Evolutionary conservation across 2,797 vertebrate species (phyloP).

Genomic region (Myotis daubentonii): DNA sequence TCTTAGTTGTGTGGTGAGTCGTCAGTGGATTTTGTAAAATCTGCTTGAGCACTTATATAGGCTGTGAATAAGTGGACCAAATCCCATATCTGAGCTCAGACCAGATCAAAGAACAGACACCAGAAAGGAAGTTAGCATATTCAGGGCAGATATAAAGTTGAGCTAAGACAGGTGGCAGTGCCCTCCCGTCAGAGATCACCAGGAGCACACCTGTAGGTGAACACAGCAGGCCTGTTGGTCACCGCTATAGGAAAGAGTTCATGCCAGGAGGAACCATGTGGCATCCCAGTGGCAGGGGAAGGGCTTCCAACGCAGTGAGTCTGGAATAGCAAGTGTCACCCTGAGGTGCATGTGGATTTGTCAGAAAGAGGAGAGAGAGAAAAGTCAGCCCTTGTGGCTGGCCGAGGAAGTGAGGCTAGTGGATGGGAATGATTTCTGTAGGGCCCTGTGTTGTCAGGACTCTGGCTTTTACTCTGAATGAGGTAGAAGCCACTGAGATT

Average conservation of each 20-base stretch:
- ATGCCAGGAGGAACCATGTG: fast-evolving
- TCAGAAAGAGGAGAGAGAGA: not conserved
- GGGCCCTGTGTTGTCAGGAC: not conserved
- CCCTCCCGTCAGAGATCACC: not conserved
- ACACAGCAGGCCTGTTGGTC: not conserved
- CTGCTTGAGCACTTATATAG: not conserved
- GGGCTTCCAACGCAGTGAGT: not conserved
- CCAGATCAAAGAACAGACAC: not conserved
- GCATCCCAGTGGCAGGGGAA: not conserved
- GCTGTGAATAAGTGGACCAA: not conserved
- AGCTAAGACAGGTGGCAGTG: not conserved
- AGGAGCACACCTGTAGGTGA: not conserved
- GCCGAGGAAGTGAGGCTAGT: not conserved
- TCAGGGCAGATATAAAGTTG: not conserved
- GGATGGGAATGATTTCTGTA: not conserved
- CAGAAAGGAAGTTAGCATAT: not conserved
- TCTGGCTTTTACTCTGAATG: not conserved
- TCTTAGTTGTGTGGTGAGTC: not conserved
- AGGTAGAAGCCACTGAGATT: slow-evolving; percentile 4
- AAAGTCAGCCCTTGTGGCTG: not conserved
- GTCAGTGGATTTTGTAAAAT: not conserved
- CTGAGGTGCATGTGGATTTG: not conserved
- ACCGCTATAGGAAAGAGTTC: not conserved
- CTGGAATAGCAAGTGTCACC: not conserved
- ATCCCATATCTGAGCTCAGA: not conserved